Base-by-base conservation (phyloP, 2,113 vertebrate species). In the Psittacus erithacus region DNA sequence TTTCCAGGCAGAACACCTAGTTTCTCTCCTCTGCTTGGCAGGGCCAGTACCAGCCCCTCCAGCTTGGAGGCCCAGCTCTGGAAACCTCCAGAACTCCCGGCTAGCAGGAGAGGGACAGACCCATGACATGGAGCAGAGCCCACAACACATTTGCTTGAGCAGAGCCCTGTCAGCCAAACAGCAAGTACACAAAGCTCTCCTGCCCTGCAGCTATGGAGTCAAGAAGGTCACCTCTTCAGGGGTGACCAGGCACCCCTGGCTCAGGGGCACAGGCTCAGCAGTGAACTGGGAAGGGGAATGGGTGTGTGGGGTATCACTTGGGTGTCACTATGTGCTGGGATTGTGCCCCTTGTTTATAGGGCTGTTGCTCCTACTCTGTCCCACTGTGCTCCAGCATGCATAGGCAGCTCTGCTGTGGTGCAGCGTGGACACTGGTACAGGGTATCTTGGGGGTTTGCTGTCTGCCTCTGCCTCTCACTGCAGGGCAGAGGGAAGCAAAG, bases 1-100 rank as follows among this genome's bases (percentile, higher is more conserved):
- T 79, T 78, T 43, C 47, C 38, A n/a, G 60, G 76, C 73, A 0
- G 0, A 75, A 59, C 44, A n/a, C 22, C 2, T 0, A 12, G 63
- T 94, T 89, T 80, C 41, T 75, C 31, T 59, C n/a, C 70, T 75
- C 80, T 86, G 82, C 71, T 86, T 92, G 79, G 77, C 13, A 31
- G 41, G 86, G 43, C 41, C 3, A 4, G 46, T 73, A 63, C 18
- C 38, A 85, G 53, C 52, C 76, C 79, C 33, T 76, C 49, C 4
- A 2, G 31, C 50, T 81, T 1, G 0, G n/a, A 53, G n/a, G 33
- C 74, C 47, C n/a, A 65, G 39, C 19, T 57, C 46, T 65, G 41
- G 75, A 65, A 90, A 88, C 5, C 29, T 62, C 53, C 33, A 82
- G 7, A 85, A 9, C 18, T 86, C 57, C 7, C 0, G 0, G 3